Base-by-base conservation (phyloP, 2,797 vertebrate genomes). In the Nannoperca australis region DNA sequence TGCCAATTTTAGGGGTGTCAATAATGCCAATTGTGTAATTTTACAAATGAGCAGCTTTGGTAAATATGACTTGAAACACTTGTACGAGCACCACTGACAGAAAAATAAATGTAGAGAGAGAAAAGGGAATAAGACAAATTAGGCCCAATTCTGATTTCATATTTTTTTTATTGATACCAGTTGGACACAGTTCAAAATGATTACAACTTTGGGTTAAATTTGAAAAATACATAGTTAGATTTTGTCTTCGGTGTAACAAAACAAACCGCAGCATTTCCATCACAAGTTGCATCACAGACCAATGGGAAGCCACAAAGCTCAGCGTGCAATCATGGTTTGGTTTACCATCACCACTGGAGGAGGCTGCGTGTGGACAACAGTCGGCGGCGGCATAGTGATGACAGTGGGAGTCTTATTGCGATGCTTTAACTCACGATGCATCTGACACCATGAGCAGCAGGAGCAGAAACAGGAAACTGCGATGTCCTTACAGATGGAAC, bases 371-470 rank as follows among this genome's bases (percentile, higher is more conserved):
- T 64, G 66, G 13, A 86, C 0, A 0, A 82, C 8, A 0, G 10
- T 58, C 34, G 17, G 34, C 9, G 18, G 5, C 0, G 73, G 32
- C 3, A 76, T 0, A 0, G 62, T 81, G 32, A 89, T 0, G 2
- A 87, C n/a, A 0, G 30, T 10, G 2, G 64, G 8, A 0, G 0
- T 0, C 30, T 40, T 40, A 0, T 76, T 66, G 0, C 47, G 88
- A 1, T 75, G 0, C 36, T 76, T 89, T 0, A 95, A 34, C 80
- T 95, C 93, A 0, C 93, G 89, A 10, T 89, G 82, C 84, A 95
- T 90, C 81, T 95, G 94, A 81, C 93, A 95, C 93, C 93, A 94
- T 4, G 81, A 55, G 78, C 94, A 95, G 51, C 58, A 72, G 0
- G 2, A 0, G 0, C 94, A 95, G 85, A 63, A 92, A 51, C 88